Percentiles rank a stretch among this genome's conserved stretches.
Conservation (phyloP, 2,888 invertebrate species). For the Plebejus melissa region DNA sequence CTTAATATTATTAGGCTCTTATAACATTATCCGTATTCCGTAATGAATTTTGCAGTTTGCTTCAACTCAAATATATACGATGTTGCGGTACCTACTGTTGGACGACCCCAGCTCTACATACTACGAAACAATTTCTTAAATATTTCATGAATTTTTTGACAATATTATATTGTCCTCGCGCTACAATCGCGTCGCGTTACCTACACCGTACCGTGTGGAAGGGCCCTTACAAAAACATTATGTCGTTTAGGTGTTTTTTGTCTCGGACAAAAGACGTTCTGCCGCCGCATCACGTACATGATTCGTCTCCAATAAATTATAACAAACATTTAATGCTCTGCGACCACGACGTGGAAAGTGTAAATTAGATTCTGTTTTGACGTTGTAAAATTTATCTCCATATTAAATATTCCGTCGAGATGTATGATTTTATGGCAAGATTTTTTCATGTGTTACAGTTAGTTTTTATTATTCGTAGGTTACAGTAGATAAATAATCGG, state of each 20-base stretch:
- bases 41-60: too few species aligned
- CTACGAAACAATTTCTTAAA: too few species aligned
- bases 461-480: too few species aligned
- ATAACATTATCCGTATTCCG: too few species aligned
- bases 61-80: too few species aligned
- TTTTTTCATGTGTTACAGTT: neutral
- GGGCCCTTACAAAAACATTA: slow-evolving; percentile 64
- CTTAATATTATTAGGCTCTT: too few species aligned
- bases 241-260: slow-evolving; percentile 68
- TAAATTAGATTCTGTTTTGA: slow-evolving; percentile 26
- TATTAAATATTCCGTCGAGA: slow-evolving; percentile 10
- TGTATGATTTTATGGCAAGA: slow-evolving; percentile 5
- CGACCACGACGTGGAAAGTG: slow-evolving; percentile 22
- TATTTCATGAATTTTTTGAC: too few species aligned
- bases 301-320: slow-evolving; percentile 68
- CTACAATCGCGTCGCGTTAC: too few species aligned
- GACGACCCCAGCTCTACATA: too few species aligned
- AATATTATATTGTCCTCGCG: too few species aligned
- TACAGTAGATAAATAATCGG: neutral
- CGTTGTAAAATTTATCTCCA: slow-evolving; percentile 1
- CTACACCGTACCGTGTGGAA: neutral
- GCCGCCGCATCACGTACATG: slow-evolving; percentile 70
- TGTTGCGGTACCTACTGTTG: too few species aligned
- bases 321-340: slow-evolving; percentile 39
- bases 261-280: slow-evolving; percentile 65